Conservation (phyloP, 2,113 vertebrate genomes). For the Orycteropus afer region DNA sequence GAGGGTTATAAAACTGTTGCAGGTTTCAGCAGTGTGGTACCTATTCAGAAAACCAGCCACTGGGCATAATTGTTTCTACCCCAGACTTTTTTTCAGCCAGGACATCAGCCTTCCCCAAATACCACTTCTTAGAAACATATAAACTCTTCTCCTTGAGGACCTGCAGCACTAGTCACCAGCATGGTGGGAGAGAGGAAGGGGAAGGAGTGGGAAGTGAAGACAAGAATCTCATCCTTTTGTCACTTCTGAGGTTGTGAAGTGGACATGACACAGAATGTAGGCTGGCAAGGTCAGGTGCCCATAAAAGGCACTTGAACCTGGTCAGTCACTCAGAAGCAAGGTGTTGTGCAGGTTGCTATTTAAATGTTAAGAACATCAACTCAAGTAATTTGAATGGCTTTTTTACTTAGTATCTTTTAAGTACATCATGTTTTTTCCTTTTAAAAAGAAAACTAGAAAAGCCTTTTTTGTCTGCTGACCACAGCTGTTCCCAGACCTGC, state of each 20-base stretch:
- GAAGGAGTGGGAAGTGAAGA: not conserved
- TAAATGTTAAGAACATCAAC: slow-evolving; percentile 7
- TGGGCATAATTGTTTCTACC: not conserved
- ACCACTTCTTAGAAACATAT: not conserved
- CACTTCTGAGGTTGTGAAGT: not conserved
- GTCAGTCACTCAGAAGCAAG: not conserved
- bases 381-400: not conserved
- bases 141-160: not conserved
- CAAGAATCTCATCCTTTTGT: not conserved
- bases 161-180: not conserved
- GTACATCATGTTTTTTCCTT: not conserved
- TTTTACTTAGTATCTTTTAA: slow-evolving; percentile 6
- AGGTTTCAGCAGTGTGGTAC: not conserved
- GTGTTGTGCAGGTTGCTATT: not conserved
- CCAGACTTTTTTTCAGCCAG: not conserved
- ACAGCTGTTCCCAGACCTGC: not conserved
- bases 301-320: not conserved
- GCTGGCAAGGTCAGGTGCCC: not conserved
- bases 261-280: not conserved
- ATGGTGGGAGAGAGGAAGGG: not conserved
- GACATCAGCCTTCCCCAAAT: slow-evolving; percentile 3
- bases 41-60: not conserved
- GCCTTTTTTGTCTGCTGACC: not conserved
- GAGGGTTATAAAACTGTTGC: not conserved
- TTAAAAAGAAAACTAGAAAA: slow-evolving; percentile 31